Conservation (phyloP, 1,140 invertebrate species). For the Drosophila miranda region DNA sequence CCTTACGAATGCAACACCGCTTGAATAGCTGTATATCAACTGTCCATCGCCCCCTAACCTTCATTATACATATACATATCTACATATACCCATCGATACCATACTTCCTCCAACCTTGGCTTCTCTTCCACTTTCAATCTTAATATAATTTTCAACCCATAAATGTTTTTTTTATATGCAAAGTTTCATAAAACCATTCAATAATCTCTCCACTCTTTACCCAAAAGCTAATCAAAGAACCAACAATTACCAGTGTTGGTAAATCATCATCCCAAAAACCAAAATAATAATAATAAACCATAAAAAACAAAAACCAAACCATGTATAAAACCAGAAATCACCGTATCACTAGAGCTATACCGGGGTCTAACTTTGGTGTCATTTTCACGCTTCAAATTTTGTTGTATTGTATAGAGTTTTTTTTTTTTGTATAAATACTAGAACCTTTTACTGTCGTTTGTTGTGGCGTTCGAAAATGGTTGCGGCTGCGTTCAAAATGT, state of each 20-base stretch:
- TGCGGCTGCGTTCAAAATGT: constrained; percentile 61
- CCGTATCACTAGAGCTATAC: constrained; percentile 78
- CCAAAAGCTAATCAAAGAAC: constrained; percentile 62
- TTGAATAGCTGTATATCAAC: too few relatives aligned
- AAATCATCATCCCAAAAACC: constrained; percentile 17
- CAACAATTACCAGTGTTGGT: constrained; percentile 38
- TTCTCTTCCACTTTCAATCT: too few relatives aligned
- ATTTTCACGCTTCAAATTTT: constrained; percentile 74
- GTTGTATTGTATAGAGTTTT: constrained; percentile 44
- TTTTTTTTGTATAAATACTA: constrained; percentile 11
- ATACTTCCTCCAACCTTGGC: neutral
- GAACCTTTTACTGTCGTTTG: constrained; percentile 47
- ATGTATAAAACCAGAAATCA: constrained; percentile 57
- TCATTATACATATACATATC: too few relatives aligned
- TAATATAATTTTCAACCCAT: constrained; percentile 16
- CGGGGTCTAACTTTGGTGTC: constrained; percentile 76
- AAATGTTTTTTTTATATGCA: constrained; percentile 11
- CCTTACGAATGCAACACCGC: too few relatives aligned
- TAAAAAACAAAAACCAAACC: constrained; percentile 38
- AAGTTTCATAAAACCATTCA: constrained; percentile 31
- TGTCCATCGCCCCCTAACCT: too few relatives aligned
- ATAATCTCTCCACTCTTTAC: constrained; percentile 52
- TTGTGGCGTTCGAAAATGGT: constrained; percentile 66
- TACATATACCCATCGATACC: neutral
- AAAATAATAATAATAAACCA: constrained; percentile 42